Base-by-base conservation (phyloP, 2,797 vertebrate species). In the Apogon hyalosoma region DNA sequence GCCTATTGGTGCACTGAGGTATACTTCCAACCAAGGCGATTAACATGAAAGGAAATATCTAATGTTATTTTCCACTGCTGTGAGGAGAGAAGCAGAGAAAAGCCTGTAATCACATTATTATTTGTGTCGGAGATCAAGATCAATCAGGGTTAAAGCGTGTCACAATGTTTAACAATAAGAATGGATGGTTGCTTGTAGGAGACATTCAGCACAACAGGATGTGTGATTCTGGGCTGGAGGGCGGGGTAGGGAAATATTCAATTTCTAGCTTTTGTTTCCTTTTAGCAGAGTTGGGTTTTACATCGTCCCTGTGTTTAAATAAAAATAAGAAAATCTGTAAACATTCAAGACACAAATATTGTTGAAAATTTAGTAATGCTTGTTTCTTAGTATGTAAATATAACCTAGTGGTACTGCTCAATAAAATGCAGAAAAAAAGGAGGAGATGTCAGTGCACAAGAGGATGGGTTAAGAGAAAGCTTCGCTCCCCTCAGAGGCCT, bases 101-200 rank as follows among this genome's bases (percentile, higher is more conserved):
- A 89, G 75, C 78, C 90, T 84, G 87, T 94, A 94, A 95, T 94
- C 93, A 91, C 91, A 91, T 93, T 92, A 93, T 92, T 93, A 93
- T 94, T 94, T 90, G 74, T 92, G 88, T 90, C 77, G 77, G 80
- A 91, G 88, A 94, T 93, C 84, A 84, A 90, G 92, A 94, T 94
- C 92, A 93, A 91, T 92, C 92, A 90, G 89, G 87, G 88, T 91
- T 92, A 92, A 87, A 85, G 84, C 83, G 69, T 89, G 87, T 89
- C 84, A 83, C 80, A 80, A 81, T 85, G 81, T 89, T 89, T 79
- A 83, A 76, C 70, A 87, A 85, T 81, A 15, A 90, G 88, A 91
- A 88, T 77, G 62, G 73, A 71, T 81, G 76, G 59, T 56, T 86
- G 87, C 75, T 77, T 82, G 73, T 65, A 75, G 75, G 77, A 85